phyloP scores from a whole-genome alignment of 1,140 invertebrate species.

The Brachionus koreanus region DNA sequence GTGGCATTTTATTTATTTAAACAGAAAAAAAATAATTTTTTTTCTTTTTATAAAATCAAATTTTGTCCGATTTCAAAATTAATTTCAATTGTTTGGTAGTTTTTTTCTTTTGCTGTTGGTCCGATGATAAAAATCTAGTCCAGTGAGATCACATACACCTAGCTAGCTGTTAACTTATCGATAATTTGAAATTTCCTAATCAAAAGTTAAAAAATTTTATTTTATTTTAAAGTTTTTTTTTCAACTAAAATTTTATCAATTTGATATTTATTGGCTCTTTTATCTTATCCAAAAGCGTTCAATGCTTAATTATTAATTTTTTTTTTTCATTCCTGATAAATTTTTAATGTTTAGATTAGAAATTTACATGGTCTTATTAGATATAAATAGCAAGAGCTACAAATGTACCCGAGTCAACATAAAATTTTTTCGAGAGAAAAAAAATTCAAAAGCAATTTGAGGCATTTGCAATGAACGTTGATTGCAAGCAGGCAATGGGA shows the following conservation, averaged over 20 bases:
- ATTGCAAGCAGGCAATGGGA: not conserved
- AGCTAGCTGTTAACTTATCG: too few relatives aligned
- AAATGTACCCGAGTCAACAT: not conserved
- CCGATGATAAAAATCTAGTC: too few relatives aligned
- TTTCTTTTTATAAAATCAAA: not conserved
- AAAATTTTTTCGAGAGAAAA: not conserved
- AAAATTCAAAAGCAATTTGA: not conserved
- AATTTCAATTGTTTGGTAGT: too few relatives aligned
- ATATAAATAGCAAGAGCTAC: not conserved
- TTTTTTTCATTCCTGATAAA: conserved; percentile 17
- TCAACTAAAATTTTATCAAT: conserved; percentile 3
- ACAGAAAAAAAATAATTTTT: not conserved
- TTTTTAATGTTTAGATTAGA: conserved; percentile 37
- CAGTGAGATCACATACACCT: too few relatives aligned
- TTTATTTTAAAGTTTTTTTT: not conserved
- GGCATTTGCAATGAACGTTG: too few relatives aligned
- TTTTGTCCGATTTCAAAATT: too few relatives aligned
- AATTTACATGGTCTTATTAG: not conserved
- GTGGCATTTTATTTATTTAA: not conserved
- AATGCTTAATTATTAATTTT: conserved; percentile 14
- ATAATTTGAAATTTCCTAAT: too few relatives aligned
- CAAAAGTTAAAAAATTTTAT: too few relatives aligned
- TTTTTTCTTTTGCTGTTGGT: too few relatives aligned
- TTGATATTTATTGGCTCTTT: conserved; percentile 36
- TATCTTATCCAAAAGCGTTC: conserved; percentile 41